A percentile compares a stretch with the other conserved stretches of the same genome.
Conservation (phyloP, 2,888 invertebrate species). For the Chrysotoxum bicinctum region DNA sequence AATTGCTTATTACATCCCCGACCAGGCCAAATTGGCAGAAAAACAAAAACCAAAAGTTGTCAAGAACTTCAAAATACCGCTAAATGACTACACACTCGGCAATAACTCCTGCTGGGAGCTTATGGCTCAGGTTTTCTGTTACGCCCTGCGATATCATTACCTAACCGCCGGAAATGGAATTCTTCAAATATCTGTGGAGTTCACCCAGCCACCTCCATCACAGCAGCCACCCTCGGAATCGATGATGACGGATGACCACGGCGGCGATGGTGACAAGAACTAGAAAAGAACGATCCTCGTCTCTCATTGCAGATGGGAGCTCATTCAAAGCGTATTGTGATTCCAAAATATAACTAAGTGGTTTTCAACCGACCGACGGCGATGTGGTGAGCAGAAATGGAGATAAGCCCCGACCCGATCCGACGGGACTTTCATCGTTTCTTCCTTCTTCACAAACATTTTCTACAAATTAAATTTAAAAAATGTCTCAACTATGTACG, state of each 20-base stretch:
- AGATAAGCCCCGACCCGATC: constrained; percentile 9
- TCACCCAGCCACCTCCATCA: constrained; percentile 58
- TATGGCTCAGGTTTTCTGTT: constrained; percentile 79
- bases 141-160: constrained; percentile 79
- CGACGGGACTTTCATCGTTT: constrained; percentile 31
- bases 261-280: constrained; percentile 52
- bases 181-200: constrained; percentile 79
- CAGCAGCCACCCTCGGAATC: constrained; percentile 27
- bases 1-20: constrained; percentile 80
- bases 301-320: constrained; percentile 73
- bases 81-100: constrained; percentile 74
- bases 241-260: constrained; percentile 37
- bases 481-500: constrained; percentile 48
- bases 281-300: constrained; percentile 34
- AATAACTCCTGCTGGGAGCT: constrained; percentile 78
- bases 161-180: constrained; percentile 76
- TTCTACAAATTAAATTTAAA: constrained; percentile 45
- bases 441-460: constrained; percentile 14
- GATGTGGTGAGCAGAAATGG: background rate
- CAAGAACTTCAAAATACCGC: constrained; percentile 78
- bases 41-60: constrained; percentile 66
- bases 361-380: constrained; percentile 53
- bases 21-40: constrained; percentile 77
- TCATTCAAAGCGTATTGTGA: constrained; percentile 82
- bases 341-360: constrained; percentile 74